Evolutionary conservation across 2,888 invertebrate species (phyloP).

Genomic region (Protonemura montana): DNA sequence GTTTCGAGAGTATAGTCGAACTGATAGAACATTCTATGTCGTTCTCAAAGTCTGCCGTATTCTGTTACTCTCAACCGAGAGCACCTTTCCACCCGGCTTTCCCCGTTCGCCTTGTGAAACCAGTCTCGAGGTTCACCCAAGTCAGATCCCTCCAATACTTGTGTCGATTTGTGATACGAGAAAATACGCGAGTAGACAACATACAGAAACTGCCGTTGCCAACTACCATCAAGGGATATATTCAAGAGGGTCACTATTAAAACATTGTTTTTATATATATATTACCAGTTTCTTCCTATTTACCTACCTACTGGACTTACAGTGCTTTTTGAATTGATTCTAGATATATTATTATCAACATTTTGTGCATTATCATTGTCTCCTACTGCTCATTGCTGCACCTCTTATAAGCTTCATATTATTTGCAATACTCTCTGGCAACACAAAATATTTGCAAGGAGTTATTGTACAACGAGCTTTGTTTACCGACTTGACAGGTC

Average conservation of each 20-base stretch:
- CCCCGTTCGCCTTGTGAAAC: slow-evolving; percentile 76
- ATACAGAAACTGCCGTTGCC: slow-evolving; percentile 74
- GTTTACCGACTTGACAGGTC: background rate
- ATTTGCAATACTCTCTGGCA: background rate
- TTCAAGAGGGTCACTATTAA: slow-evolving; percentile 58
- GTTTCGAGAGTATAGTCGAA: slow-evolving; percentile 70
- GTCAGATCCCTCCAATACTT: slow-evolving; percentile 75
- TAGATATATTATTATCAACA: too few species aligned
- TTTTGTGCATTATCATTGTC: background rate
- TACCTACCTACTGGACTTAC: too few species aligned
- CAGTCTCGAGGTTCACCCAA: slow-evolving; percentile 76
- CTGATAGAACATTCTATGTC: slow-evolving; percentile 78
- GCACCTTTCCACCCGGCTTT: slow-evolving; percentile 73
- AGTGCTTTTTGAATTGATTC: background rate
- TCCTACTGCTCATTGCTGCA: background rate
- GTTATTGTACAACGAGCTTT: background rate
- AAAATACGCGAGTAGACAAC: slow-evolving; percentile 71
- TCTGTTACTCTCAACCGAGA: slow-evolving; percentile 74
- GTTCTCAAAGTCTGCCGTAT: slow-evolving; percentile 73
- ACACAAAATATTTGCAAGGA: background rate
- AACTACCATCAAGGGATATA: slow-evolving; percentile 66
- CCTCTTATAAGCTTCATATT: background rate
- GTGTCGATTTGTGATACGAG: slow-evolving; percentile 76
- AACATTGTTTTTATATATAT: background rate
- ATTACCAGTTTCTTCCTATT: background rate